Conservation (phyloP, 2,797 vertebrate species). For the Bovichtus diacanthus region DNA sequence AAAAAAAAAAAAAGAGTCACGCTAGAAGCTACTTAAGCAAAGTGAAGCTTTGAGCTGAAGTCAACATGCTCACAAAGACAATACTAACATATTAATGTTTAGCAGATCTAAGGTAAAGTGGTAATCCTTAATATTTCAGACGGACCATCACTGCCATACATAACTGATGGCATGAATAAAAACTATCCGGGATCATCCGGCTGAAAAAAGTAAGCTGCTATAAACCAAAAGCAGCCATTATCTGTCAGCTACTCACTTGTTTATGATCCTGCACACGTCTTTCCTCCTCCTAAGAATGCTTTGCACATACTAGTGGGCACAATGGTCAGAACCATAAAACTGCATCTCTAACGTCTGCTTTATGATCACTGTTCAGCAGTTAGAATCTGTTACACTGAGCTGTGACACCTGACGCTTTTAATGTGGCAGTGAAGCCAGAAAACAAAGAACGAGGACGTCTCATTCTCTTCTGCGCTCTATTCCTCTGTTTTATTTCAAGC, state of each 20-base stretch:
- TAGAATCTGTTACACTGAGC: neutral
- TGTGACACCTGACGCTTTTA: neutral
- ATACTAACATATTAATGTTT: neutral
- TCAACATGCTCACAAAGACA: neutral
- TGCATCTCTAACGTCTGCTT: neutral
- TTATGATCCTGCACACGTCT: neutral
- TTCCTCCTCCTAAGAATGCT: slow-evolving; percentile 8
- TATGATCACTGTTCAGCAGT: neutral
- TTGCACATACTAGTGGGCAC: neutral
- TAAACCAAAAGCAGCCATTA: slow-evolving; percentile 32
- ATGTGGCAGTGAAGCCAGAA: neutral
- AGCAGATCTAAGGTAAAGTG: neutral
- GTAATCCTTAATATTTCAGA: too few relatives aligned
- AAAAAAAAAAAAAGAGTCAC: neutral
- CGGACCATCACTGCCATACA: neutral
- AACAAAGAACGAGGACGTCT: neutral
- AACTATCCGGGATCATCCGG: neutral
- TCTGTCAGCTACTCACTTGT: neutral
- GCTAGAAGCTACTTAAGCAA: neutral
- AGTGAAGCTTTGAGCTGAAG: too few relatives aligned
- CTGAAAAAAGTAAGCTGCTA: neutral
- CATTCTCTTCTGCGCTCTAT: neutral
- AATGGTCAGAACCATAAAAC: neutral
- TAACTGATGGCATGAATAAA: neutral
- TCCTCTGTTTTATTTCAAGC: neutral